Evolutionary conservation across 2,113 vertebrate species (phyloP).

Genomic region (Zosterops pallidus): DNA sequence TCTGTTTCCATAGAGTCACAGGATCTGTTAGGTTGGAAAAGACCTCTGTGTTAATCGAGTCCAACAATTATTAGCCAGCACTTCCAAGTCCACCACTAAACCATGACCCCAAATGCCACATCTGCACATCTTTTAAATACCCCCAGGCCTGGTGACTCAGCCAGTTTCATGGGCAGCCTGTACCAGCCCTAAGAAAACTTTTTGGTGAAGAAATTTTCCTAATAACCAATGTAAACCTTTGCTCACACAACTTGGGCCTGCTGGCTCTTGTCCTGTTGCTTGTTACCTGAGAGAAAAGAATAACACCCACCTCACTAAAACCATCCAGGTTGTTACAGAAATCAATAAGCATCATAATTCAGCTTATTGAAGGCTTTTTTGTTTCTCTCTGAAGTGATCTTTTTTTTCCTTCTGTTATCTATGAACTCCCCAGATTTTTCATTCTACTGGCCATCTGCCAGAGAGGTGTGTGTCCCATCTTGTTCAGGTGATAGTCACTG

Average conservation of each 20-base stretch:
- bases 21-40: not conserved
- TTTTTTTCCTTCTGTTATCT: not conserved
- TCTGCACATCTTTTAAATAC: fast-evolving
- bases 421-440: not conserved
- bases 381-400: not conserved
- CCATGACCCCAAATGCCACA: not conserved
- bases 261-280: not conserved
- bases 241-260: not conserved
- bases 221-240: not conserved
- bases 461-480: not conserved
- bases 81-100: not conserved
- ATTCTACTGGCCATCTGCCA: not conserved
- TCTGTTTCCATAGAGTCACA: not conserved
- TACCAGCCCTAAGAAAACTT: not conserved
- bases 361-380: not conserved
- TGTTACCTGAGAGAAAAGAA: not conserved
- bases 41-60: fast-evolving
- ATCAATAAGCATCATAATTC: not conserved
- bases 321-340: not conserved
- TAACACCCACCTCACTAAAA: not conserved
- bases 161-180: not conserved
- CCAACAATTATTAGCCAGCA: not conserved
- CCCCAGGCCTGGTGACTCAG: not conserved
- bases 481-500: not conserved
- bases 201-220: not conserved